These are phyloP conservation scores for Cladorhizidae sp. DNA, from an alignment of 37 sponge, comb jelly and placozoan species.

Conservation along the genomic window DNA sequence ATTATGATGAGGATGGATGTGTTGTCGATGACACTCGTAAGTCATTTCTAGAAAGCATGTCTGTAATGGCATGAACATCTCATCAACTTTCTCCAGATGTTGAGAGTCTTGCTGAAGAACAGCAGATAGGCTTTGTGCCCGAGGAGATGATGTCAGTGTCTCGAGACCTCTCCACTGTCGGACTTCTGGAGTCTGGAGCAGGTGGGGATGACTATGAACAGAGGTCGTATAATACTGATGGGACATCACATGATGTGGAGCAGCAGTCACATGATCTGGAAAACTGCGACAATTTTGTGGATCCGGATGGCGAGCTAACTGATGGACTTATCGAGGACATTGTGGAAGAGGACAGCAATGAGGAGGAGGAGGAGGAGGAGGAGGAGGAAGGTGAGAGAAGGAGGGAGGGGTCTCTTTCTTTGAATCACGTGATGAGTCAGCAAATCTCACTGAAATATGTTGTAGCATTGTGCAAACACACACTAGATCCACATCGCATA, in stretches of 20 bases:
- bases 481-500: too few relatives aligned
- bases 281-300: not conserved
- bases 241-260: not conserved
- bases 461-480: too few relatives aligned
- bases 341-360: conserved; percentile 3
- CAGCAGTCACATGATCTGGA: conserved; percentile 15
- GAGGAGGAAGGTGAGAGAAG: too few relatives aligned
- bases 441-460: too few relatives aligned
- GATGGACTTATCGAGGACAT: conserved; percentile 49
- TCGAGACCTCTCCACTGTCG: not conserved
- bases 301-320: conserved; percentile 15
- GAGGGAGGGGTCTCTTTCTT: too few relatives aligned
- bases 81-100: not conserved
- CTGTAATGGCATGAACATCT: too few relatives aligned
- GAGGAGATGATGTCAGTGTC: not conserved
- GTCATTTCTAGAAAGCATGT: too few relatives aligned
- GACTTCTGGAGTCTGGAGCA: conserved; percentile 22
- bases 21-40: too few relatives aligned
- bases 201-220: not conserved
- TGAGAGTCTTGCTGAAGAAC: conserved; percentile 1
- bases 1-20: too few relatives aligned
- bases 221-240: not conserved
- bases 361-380: conserved; percentile 23
- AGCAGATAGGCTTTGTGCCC: not conserved
- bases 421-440: too few relatives aligned